Base-by-base conservation (phyloP, 2,888 invertebrate genomes). In the Idaea biselata region DNA sequence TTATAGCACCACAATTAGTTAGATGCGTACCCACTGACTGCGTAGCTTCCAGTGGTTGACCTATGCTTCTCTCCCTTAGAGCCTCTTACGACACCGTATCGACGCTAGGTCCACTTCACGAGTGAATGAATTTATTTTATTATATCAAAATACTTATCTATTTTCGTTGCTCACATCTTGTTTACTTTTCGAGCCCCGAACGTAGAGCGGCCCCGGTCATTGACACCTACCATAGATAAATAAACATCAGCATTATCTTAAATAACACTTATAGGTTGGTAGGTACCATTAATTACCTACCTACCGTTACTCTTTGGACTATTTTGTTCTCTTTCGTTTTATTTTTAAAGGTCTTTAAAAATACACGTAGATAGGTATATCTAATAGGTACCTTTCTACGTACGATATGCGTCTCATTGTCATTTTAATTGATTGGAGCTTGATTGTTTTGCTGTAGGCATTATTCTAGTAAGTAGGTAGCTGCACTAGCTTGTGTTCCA, bases 141-240 rank as follows among this genome's bases (percentile, higher is more conserved):
- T 44, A 44, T 44, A 55, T 55, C 55, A 55, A 17, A 17, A 55
- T 55, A 17, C 55, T n/a, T 17, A 55, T 17, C 55, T 17, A 55
- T 55, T 55, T 55, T 55, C 55, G 16, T 55, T 55, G 16, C n/a
- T 55, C 16, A 16, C 55, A n/a, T 55, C 55, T 62, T 62, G 65
- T 67, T 58, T 63, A 61, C 60, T 72, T 75, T 74, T 70, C 75
- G 74, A 78, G 74, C 79, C 80, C 79, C 66, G 60, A 69, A 62
- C 63, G 73, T 75, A 75, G 72, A 66, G 78, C 71, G 81, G 87
- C 86, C 87, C 86, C 86, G 83, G 81, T 63, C 84, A 73, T 68
- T 80, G 82, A 85, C 80, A 85, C 71, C 25, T 64, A 68, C 17
- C 86, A 85, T 70, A 84, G 80, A 84, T 65, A 82, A 63, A 71